These are phyloP conservation scores for Sarcophaga carnaria DNA, from an alignment of 2,888 invertebrate genomes.

Conservation along the genomic window DNA sequence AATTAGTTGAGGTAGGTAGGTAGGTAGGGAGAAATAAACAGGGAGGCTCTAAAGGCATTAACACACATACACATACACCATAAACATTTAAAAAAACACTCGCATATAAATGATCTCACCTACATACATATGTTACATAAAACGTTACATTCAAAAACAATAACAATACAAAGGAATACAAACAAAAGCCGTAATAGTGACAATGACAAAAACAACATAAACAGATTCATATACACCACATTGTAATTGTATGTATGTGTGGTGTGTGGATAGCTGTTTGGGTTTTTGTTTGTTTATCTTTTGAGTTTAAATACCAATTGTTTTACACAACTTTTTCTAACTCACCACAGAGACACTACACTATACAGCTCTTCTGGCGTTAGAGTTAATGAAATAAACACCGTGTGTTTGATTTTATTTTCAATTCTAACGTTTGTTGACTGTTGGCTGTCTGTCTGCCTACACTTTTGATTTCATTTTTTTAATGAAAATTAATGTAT, in stretches of 20 bases:
- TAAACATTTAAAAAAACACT: conserved; percentile 71
- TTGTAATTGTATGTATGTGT: no score
- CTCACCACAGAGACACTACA: no score
- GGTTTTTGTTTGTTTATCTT: conserved; percentile 10
- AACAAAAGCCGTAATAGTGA: conserved; percentile 1
- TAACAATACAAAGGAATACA: not conserved
- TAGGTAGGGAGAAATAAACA: no score
- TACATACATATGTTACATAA: conserved; percentile 65
- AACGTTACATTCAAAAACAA: conserved; percentile 3
- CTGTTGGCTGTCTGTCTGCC: not conserved
- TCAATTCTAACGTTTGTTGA: not conserved
- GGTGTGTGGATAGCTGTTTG: not conserved
- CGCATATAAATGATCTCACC: conserved; percentile 79
- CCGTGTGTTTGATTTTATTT: no score
- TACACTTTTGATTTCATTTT: not conserved
- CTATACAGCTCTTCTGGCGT: not conserved
- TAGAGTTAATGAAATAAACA: not conserved
- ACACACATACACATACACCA: conserved; percentile 49
- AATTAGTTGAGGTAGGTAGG: no score
- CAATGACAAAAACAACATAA: not conserved
- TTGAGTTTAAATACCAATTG: not conserved
- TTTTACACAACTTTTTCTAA: no score
- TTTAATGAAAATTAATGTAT: conserved; percentile 44
- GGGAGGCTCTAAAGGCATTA: not conserved
- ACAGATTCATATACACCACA: not conserved